Evolutionary conservation across 2,797 vertebrate species (phyloP).

Genomic region (Phalloptychus januarius): DNA sequence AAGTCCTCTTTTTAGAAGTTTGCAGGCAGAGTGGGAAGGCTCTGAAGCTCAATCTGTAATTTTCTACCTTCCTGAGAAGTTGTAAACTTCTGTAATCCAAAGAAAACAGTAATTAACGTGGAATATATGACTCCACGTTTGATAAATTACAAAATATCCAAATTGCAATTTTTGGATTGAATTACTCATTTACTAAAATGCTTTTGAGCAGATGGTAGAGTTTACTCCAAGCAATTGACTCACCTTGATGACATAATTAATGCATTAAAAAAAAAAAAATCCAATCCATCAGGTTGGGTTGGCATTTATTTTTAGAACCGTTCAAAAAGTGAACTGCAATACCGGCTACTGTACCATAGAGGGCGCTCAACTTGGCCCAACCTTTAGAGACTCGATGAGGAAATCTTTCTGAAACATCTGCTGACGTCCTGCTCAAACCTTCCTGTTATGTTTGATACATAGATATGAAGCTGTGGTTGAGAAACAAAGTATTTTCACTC

Average conservation of each 20-base stretch:
- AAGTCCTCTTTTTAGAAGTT: background rate
- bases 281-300: background rate
- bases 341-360: background rate
- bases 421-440: background rate
- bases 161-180: background rate
- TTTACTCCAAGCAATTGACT: background rate
- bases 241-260: background rate
- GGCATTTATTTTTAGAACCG: background rate
- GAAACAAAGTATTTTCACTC: background rate
- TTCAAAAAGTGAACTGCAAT: background rate
- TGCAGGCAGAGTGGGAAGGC: background rate
- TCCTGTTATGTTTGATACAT: background rate
- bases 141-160: background rate
- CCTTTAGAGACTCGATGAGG: background rate
- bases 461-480: background rate
- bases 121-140: background rate
- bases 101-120: background rate
- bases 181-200: background rate
- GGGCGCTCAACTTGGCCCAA: background rate
- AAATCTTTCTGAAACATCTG: background rate
- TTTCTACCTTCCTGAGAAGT: background rate
- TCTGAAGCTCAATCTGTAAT: background rate
- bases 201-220: background rate
- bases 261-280: background rate
- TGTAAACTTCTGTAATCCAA: background rate